Conservation (phyloP, 2,888 invertebrate species). For the Penaeus monodon region DNA sequence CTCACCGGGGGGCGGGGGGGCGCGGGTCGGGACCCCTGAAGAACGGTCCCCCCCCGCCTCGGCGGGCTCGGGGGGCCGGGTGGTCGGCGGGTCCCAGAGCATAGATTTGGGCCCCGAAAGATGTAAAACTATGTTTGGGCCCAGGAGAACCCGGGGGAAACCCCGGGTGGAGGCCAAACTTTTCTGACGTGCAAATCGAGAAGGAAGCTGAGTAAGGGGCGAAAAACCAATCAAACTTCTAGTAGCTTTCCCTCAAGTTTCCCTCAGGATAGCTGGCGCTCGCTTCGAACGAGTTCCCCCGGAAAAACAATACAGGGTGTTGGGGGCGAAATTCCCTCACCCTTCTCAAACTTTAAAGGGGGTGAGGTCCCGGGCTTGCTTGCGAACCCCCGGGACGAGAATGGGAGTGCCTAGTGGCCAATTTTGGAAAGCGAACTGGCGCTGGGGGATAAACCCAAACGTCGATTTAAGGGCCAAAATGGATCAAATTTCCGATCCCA, state of each 20-base stretch:
- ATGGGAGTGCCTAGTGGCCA: constrained; percentile 75
- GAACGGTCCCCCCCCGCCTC: too few relatives aligned
- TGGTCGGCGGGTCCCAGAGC: not conserved
- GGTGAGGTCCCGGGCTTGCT: too few relatives aligned
- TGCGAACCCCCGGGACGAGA: not conserved
- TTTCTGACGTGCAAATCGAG: constrained; percentile 84
- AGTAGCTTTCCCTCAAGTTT: constrained; percentile 81
- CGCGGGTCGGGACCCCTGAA: too few relatives aligned
- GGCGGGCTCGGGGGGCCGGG: too few relatives aligned
- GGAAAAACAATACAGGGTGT: too few relatives aligned
- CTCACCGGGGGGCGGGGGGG: too few relatives aligned
- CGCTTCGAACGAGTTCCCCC: too few relatives aligned
- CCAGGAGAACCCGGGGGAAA: constrained; percentile 80
- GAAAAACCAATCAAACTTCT: constrained; percentile 81
- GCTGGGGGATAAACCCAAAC: constrained; percentile 84
- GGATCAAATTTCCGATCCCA: constrained; percentile 76
- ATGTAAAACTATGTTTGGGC: constrained; percentile 76
- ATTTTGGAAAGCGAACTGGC: constrained; percentile 85
- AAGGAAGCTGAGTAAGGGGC: constrained; percentile 81
- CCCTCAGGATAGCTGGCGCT: too few relatives aligned
- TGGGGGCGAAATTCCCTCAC: too few relatives aligned
- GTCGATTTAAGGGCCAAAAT: constrained; percentile 78
- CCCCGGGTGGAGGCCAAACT: too few relatives aligned
- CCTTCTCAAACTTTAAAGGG: too few relatives aligned
- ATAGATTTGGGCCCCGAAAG: not conserved